phyloP scores from a whole-genome alignment of 92 coral and sea anemone genomes.

The Micromussa lordhowensis region DNA sequence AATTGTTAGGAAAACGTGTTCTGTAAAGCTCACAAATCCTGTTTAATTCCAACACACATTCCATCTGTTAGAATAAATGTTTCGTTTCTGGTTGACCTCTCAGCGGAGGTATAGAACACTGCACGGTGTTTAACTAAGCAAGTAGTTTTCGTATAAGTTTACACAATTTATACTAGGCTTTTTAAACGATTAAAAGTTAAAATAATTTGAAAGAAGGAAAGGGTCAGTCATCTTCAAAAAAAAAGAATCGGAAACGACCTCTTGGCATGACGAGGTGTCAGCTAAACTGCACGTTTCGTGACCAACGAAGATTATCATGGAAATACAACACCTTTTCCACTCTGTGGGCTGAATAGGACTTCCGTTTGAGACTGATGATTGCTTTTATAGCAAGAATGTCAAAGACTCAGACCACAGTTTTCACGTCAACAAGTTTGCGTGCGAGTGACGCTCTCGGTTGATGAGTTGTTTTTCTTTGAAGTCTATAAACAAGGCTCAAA shows the following conservation, averaged over 20 bases:
- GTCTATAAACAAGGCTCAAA: conserved; percentile 40
- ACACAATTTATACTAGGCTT: not conserved
- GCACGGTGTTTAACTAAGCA: not conserved
- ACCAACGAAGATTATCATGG: not conserved
- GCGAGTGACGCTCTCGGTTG: conserved; percentile 26
- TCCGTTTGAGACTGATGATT: conserved; percentile 25
- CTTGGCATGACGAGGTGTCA: not conserved
- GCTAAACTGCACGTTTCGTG: conserved; percentile 20
- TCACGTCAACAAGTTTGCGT: conserved; percentile 44
- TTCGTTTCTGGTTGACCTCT: not conserved
- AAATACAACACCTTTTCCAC: not conserved
- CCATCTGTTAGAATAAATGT: not conserved
- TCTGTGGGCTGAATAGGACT: conserved; percentile 9
- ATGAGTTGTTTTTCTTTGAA: conserved; percentile 39
- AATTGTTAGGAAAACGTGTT: conserved; percentile 8
- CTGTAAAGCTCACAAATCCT: conserved; percentile 5
- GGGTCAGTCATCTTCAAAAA: conserved; percentile 5
- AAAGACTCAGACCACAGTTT: conserved; percentile 7
- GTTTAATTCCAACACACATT: not conserved
- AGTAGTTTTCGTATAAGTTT: not conserved
- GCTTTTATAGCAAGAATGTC: not conserved
- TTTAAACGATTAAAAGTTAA: conserved; percentile 9
- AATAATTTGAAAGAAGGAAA: not conserved
- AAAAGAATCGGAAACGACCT: not conserved
- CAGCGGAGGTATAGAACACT: not conserved